phyloP scores from a whole-genome alignment of 2,888 invertebrate species.

The Mechanitis messenoides region DNA sequence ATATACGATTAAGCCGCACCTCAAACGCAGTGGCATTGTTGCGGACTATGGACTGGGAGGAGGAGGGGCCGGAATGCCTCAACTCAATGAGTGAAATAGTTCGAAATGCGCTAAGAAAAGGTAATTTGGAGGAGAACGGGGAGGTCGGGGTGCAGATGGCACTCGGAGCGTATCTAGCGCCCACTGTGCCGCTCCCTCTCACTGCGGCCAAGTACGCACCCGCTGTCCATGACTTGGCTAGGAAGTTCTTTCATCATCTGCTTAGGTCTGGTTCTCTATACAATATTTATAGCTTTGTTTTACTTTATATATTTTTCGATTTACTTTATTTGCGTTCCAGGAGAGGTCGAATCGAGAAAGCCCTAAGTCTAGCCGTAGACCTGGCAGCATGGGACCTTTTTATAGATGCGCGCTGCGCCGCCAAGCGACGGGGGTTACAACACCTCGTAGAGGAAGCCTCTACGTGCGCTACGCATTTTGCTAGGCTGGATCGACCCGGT shows the following conservation, averaged over 20 bases:
- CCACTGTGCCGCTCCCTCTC: constrained; percentile 80
- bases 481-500: constrained; percentile 19
- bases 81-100: constrained; percentile 79
- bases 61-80: constrained; percentile 84
- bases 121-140: constrained; percentile 24
- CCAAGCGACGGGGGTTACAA: constrained; percentile 76
- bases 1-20: constrained; percentile 53
- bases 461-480: constrained; percentile 76
- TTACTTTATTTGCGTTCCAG: constrained; percentile 46
- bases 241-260: constrained; percentile 91
- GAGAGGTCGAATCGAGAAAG: constrained; percentile 85
- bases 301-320: no score
- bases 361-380: constrained; percentile 90
- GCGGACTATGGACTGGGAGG: constrained; percentile 85
- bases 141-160: constrained; percentile 79
- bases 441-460: constrained; percentile 83
- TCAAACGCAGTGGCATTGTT: constrained; percentile 59
- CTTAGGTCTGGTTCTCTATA: constrained; percentile 76
- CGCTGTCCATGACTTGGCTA: constrained; percentile 87
- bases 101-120: constrained; percentile 43
- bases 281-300: no score
- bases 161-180: constrained; percentile 87
- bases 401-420: constrained; percentile 87
- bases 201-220: constrained; percentile 84
- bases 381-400: constrained; percentile 91